Percentiles rank a stretch among this genome's conserved stretches.
Evolutionary conservation across 2,797 vertebrate genomes (phyloP).

Genomic region (Thaleichthys pacificus): DNA sequence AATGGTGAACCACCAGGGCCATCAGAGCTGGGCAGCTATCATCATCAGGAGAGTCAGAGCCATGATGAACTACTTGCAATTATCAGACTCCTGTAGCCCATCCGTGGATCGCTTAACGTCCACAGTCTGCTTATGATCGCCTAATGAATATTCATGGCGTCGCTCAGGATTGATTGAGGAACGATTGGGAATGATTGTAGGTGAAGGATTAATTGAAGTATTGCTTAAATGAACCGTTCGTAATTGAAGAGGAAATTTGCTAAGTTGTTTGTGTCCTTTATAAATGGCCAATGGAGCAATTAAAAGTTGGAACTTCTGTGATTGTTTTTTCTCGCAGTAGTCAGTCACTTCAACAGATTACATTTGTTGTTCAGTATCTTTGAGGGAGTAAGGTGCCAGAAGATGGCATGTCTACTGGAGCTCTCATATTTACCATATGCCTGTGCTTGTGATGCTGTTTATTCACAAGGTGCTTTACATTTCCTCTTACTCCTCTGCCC

Average conservation of each 20-base stretch:
- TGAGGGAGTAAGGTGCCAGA: no score
- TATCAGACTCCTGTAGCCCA: slow-evolving; percentile 22
- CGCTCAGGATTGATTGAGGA: slow-evolving; percentile 34
- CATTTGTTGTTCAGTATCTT: no score
- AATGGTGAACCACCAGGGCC: slow-evolving; percentile 17
- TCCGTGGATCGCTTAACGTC: slow-evolving; percentile 34
- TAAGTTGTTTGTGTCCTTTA: background rate
- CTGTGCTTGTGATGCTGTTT: background rate
- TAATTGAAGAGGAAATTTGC: background rate
- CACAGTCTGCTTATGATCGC: slow-evolving; percentile 36
- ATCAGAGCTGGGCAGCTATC: slow-evolving; percentile 24
- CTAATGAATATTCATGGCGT: slow-evolving; percentile 49
- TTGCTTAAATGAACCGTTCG: background rate
- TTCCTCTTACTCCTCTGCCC: background rate
- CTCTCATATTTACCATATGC: no score
- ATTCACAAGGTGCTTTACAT: background rate
- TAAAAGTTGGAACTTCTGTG: no score
- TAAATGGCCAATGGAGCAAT: background rate
- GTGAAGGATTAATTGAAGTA: slow-evolving; percentile 40
- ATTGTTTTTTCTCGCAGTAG: no score
- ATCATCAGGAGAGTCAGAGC: slow-evolving; percentile 31
- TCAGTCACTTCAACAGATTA: no score
- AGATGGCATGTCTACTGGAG: no score
- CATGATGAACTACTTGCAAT: slow-evolving; percentile 57
- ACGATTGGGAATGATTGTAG: slow-evolving; percentile 1